Base-by-base conservation (phyloP, 1,140 invertebrate species). In the Tetramorium parvispinum region DNA sequence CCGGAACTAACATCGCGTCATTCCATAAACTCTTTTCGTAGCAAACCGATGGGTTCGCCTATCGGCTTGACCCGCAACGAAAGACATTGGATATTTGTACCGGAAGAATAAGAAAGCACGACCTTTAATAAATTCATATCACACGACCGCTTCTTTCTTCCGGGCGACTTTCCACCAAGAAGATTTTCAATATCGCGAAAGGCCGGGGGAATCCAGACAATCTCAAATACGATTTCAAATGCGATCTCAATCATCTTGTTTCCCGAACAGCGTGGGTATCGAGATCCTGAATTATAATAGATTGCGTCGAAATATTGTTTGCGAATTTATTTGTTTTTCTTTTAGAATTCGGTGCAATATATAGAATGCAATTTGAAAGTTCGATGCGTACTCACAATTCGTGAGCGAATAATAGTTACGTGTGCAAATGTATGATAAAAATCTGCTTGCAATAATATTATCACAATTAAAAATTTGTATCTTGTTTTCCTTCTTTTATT, bases 121-220 rank as follows among this genome's bases (percentile, higher is more conserved):
- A 73, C 3, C 21, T 57, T 53, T 59, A 57, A 83, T 73, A 83
- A 83, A 83, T 83, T 82, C 51, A 73, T 59, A 55, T 83, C 18
- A 66, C 46, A 66, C 21, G 46, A 13, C 16, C 7, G 16, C 40
- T 27, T 32, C 7, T 49, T 73, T 59, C 21, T 46, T 13, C 18
- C 4, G 40, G 10, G 2, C n/a, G 16, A 16, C 13, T 73, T 59
- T 21, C 3, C 24, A 8, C 7, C 40, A 43, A 71, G 40, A 71
- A 40, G 37, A 71, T 73, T 83, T 73, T 81, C 78, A 70, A 70
- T 57, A 55, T 73, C 24, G 18, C 24, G 11, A 13, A 32, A 59
- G 27, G 40, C 24, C 24, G 21, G 37, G 11, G 2, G 13, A 8
- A 63, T 46, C 37, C 40, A 18, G 8, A 57, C 37, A 11, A 43